Conservation (phyloP, 2,888 invertebrate genomes). For the Lepas anatifera region DNA sequence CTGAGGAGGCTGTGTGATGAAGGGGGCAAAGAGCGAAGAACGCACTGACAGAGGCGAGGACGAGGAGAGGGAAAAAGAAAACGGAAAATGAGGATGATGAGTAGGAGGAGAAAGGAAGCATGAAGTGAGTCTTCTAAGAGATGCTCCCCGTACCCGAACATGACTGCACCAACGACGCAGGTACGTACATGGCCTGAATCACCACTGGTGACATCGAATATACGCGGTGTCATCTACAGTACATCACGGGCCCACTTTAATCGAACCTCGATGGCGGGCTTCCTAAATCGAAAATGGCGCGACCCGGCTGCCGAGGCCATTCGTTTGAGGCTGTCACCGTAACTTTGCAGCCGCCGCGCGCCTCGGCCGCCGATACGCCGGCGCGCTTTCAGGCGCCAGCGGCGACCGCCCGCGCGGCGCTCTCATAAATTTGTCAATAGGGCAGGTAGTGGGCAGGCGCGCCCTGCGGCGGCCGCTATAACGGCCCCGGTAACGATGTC, state of each 20-base stretch:
- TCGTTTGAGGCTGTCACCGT: neutral
- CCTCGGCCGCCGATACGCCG: neutral
- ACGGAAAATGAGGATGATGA: too few species aligned
- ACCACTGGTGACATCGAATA: too few species aligned
- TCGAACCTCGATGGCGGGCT: neutral
- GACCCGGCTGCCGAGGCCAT: neutral
- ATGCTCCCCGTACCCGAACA: too few species aligned
- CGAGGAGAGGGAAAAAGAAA: too few species aligned
- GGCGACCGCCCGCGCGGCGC: neutral
- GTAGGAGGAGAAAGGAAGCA: too few species aligned
- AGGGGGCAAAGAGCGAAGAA: too few species aligned
- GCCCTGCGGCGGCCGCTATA: neutral
- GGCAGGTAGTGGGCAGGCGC: slow-evolving; percentile 4
- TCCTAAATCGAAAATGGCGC: slow-evolving; percentile 1
- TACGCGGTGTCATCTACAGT: too few species aligned
- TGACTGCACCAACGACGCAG: too few species aligned
- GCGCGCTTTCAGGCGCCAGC: neutral
- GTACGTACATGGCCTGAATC: too few species aligned
- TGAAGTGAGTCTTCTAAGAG: too few species aligned
- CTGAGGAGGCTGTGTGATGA: too few species aligned
- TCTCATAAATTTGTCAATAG: slow-evolving; percentile 12
- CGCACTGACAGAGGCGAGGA: too few species aligned
- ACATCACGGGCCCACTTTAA: slow-evolving; percentile 1
- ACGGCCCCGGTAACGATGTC: neutral
- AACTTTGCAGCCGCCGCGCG: neutral